Conservation (phyloP, 2,797 vertebrate species). For the Coracias cyanogaster region DNA sequence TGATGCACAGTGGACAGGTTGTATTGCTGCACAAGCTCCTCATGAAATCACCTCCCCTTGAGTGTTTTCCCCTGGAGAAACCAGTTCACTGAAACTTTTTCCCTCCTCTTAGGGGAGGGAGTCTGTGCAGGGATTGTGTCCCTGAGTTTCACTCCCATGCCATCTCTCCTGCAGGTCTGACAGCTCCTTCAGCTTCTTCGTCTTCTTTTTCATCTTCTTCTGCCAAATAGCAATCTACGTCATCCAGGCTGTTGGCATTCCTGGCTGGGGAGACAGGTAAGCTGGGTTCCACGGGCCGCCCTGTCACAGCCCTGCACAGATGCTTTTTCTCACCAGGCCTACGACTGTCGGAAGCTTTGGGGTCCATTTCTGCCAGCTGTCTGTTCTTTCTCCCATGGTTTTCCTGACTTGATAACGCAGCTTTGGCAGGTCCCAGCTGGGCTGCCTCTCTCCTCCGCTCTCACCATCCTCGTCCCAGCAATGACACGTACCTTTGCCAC, state of each 20-base stretch:
- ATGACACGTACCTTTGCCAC: neutral
- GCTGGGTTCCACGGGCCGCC: neutral
- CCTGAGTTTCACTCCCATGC: neutral
- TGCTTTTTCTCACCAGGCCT: neutral
- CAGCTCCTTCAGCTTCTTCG: conserved; percentile 98
- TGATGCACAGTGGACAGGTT: fast-evolving
- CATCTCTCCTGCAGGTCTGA: conserved; percentile 84
- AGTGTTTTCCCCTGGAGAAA: neutral
- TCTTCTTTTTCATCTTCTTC: conserved; percentile 97
- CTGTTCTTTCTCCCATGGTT: neutral
- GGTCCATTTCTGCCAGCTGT: neutral
- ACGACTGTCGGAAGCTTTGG: neutral
- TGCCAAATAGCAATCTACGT: conserved; percentile 91
- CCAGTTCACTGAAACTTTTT: neutral
- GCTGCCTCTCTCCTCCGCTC: neutral
- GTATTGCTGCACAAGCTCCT: neutral
- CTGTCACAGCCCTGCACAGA: neutral
- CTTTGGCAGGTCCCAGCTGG: conserved; percentile 75
- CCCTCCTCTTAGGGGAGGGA: neutral
- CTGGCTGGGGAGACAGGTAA: conserved; percentile 93
- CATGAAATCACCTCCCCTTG: neutral
- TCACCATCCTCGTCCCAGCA: neutral
- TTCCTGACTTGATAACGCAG: conserved; percentile 12
- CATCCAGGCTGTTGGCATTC: conserved; percentile 93
- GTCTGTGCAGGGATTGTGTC: neutral